phyloP scores from a whole-genome alignment of 2,797 vertebrate genomes.

The Phoeniculus purpureus region DNA sequence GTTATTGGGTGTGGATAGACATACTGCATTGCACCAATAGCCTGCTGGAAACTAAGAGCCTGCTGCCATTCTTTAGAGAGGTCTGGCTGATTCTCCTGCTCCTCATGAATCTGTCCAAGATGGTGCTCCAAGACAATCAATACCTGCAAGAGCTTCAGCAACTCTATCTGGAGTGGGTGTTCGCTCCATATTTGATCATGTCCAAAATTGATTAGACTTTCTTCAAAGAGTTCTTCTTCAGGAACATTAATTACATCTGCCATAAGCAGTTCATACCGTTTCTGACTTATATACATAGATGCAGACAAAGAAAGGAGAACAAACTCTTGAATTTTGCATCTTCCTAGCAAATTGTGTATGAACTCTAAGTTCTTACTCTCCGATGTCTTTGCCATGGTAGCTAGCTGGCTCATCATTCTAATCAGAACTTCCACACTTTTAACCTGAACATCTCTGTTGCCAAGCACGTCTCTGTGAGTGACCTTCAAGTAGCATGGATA shows the following conservation, averaged over 20 bases:
- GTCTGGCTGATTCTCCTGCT: conserved; percentile 77
- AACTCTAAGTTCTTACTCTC: conserved; percentile 73
- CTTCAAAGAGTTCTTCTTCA: conserved; percentile 84
- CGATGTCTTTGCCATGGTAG: conserved; percentile 72
- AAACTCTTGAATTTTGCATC: conserved; percentile 90
- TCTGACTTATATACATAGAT: conserved; percentile 92
- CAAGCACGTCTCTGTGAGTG: conserved; percentile 86
- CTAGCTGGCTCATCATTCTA: conserved; percentile 85
- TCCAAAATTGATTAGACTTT: conserved; percentile 88
- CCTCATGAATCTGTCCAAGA: conserved; percentile 75
- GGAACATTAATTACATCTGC: conserved; percentile 27
- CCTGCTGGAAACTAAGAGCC: conserved; percentile 91
- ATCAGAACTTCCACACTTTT: conserved; percentile 95
- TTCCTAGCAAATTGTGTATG: conserved; percentile 82
- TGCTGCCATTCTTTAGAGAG: conserved; percentile 93
- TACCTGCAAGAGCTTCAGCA: conserved; percentile 92
- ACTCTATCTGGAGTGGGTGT: conserved; percentile 92
- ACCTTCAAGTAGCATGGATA: conserved; percentile 89
- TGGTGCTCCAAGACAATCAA: conserved; percentile 92
- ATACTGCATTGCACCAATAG: conserved; percentile 90
- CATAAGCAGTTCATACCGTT: conserved; percentile 64
- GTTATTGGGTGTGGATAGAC: conserved; percentile 91
- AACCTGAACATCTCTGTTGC: conserved; percentile 94
- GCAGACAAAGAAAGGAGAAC: conserved; percentile 90
- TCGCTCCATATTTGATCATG: conserved; percentile 86